Evolutionary conservation across 1,140 invertebrate species (phyloP), one percentile per base, ranked within the genome.

Genomic region (Bombus waltoni): DNA sequence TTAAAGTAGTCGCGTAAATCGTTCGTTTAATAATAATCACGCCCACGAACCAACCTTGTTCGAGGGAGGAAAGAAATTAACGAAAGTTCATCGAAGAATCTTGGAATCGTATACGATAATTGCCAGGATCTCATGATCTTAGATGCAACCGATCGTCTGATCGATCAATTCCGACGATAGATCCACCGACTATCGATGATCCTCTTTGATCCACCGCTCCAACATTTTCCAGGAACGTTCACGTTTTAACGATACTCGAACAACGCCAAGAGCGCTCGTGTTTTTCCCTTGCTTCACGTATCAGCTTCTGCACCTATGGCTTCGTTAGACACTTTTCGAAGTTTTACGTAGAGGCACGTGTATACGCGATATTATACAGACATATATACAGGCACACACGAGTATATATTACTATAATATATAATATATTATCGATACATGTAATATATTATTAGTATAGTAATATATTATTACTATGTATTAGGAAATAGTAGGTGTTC

Each of bases 281-380:
- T 53, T 89, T 86, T 74, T 70, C 70, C 85, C 75, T 73, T 88
- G 91, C 88, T 92, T 90, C 75, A 71, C 78, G 88, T 87, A 83
- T 86, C 78, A 91, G 92, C 92, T 93, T 91, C 44, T 89, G 91
- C 92, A 88, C 92, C 81, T 90, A 74, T 88, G 70, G 88, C 88
- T 89, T 89, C 44, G 47, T 28, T 86, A 80, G 70, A 66, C 22
- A 83, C 79, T 75, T 81, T 66, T 71, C 35, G 68, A 59, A 71
- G 35, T 53, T 72, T 38, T 53, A 9, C 13, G 13, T 28, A 6
- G 25, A 42, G 38, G 35, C 47, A 83, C 73, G 42, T 74, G 11
- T 53, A 65, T 32, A 53, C 47, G 70, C 18, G 35, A 13, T 35
- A 2, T 38, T 8, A 62, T 11, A 82, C 25, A 78, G 22, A 87